Evolutionary conservation across 2,113 vertebrate genomes (phyloP).

Genomic region (Athene cunicularia): DNA sequence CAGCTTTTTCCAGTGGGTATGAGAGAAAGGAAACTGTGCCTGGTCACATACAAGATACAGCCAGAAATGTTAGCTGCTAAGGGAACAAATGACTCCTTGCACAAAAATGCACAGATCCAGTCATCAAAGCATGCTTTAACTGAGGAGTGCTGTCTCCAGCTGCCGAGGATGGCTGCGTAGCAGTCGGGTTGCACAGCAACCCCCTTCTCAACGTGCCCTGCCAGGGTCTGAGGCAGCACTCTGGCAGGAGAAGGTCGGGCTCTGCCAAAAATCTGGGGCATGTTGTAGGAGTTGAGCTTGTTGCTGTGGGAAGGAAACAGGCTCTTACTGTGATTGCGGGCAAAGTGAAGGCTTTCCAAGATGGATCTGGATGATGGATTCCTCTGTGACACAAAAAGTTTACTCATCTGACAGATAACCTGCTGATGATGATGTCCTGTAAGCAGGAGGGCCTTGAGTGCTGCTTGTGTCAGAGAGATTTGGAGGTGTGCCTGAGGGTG

Average conservation of each 20-base stretch:
- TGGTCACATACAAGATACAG: neutral
- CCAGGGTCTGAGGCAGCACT: neutral
- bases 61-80: slow-evolving; percentile 45
- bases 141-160: neutral
- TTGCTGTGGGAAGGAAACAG: slow-evolving; percentile 9
- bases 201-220: neutral
- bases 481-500: neutral
- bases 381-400: neutral
- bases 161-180: neutral
- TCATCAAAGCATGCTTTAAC: slow-evolving; percentile 16
- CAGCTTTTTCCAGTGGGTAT: neutral
- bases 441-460: neutral
- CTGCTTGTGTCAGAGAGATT: neutral
- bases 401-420: neutral
- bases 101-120: slow-evolving; percentile 6
- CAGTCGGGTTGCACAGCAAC: slow-evolving; percentile 22
- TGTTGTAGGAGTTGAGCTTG: neutral
- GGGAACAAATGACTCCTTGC: slow-evolving; percentile 13
- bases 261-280: neutral
- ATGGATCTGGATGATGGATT: neutral
- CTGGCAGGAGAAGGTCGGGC: neutral
- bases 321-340: neutral
- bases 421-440: neutral
- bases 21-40: slow-evolving; percentile 14
- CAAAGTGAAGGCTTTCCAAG: neutral